Evolutionary conservation across 2,113 vertebrate genomes (phyloP).

Genomic region (Morone saxatilis): DNA sequence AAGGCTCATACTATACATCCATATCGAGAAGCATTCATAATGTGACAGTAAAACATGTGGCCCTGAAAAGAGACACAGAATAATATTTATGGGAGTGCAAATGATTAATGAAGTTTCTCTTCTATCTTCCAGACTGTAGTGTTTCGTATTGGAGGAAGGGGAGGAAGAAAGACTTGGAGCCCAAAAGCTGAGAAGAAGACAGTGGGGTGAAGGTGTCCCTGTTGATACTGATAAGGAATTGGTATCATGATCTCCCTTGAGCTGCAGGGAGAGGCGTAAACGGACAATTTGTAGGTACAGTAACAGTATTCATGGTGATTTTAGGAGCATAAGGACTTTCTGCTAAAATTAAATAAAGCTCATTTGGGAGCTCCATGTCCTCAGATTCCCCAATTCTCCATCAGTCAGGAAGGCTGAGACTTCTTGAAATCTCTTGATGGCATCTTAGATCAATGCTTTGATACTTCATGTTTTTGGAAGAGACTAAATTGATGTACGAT

Average conservation of each 20-base stretch:
- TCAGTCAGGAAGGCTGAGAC: background rate
- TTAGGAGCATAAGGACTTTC: slow-evolving; percentile 9
- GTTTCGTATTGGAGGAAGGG: slow-evolving; percentile 70
- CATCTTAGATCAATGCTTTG: background rate
- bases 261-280: slow-evolving; percentile 4
- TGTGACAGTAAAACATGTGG: background rate
- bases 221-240: slow-evolving; percentile 29
- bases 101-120: background rate
- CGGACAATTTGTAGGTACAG: slow-evolving; percentile 18
- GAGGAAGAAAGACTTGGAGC: slow-evolving; percentile 59
- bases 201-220: slow-evolving; percentile 25
- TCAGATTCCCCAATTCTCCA: background rate
- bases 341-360: slow-evolving; percentile 15
- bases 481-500: slow-evolving; percentile 21
- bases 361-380: slow-evolving; percentile 8
- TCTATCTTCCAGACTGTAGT: slow-evolving; percentile 75
- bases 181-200: slow-evolving; percentile 53
- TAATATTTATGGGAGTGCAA: background rate
- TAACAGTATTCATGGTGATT: background rate
- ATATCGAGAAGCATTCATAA: background rate
- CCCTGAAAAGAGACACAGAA: background rate
- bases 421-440: background rate
- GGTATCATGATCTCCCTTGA: slow-evolving; percentile 7
- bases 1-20: background rate
- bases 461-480: slow-evolving; percentile 1